Conservation (phyloP, 2,888 invertebrate species). For the Blastobasis lacticolella region DNA sequence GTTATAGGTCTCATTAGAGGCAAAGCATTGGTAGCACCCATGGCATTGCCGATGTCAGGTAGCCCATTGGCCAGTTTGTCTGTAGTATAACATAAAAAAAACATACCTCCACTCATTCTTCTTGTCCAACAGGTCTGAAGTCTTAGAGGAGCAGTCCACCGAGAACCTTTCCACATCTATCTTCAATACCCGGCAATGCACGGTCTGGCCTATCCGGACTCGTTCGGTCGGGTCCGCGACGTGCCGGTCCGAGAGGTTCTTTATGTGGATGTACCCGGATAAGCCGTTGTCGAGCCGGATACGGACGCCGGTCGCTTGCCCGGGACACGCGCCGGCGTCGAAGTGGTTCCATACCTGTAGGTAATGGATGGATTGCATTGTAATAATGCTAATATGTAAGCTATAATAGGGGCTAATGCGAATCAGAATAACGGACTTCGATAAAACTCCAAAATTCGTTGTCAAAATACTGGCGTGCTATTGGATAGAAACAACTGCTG, state of each 20-base stretch:
- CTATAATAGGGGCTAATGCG: not conserved
- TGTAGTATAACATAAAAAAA: not conserved
- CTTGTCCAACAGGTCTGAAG: conserved; percentile 92
- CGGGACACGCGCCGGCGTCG: conserved; percentile 96
- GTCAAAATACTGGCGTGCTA: no score
- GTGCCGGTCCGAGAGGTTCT: conserved; percentile 93
- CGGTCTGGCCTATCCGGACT: conserved; percentile 87
- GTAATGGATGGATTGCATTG: not conserved
- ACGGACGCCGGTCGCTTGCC: conserved; percentile 94
- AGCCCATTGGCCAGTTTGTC: no score
- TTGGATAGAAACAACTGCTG: no score
- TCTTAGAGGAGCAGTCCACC: conserved; percentile 94
- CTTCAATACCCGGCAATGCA: conserved; percentile 93
- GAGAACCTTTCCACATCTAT: conserved; percentile 96
- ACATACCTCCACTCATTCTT: conserved; percentile 89
- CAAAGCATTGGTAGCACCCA: no score
- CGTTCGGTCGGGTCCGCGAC: conserved; percentile 95
- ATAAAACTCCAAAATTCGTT: no score
- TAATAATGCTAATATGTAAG: not conserved
- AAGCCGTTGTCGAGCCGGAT: conserved; percentile 93
- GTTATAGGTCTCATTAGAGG: no score
- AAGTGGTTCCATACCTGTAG: conserved; percentile 95
- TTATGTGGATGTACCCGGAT: conserved; percentile 94
- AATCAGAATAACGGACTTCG: no score
- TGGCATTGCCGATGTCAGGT: no score